Evolutionary conservation across 2,113 vertebrate genomes (phyloP).

Genomic region (Picathartes gymnocephalus): DNA sequence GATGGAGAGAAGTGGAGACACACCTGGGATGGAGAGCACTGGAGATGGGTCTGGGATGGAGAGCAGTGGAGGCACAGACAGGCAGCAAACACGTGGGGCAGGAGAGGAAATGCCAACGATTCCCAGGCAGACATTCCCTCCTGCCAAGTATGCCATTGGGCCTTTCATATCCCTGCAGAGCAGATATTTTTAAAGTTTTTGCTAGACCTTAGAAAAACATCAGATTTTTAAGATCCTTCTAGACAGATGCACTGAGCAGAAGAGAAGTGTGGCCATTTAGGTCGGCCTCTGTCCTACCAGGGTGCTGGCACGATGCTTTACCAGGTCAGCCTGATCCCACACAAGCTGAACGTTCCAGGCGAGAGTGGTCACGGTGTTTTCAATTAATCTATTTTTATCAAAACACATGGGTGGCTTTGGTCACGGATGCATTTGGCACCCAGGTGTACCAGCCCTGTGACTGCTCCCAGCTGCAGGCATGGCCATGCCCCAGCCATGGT

Average conservation of each 20-base stretch:
- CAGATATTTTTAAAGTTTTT: neutral
- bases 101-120: neutral
- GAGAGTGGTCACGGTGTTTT: neutral
- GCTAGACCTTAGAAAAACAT: neutral
- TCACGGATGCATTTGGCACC: neutral
- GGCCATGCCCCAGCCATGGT: fast-evolving
- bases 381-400: neutral
- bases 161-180: neutral
- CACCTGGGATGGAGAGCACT: neutral
- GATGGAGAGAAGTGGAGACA: neutral
- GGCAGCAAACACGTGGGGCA: neutral
- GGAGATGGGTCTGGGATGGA: neutral
- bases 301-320: neutral
- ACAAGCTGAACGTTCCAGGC: neutral
- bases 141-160: neutral
- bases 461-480: neutral
- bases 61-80: neutral
- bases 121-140: neutral
- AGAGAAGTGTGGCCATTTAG: fast-evolving
- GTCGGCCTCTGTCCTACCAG: fast-evolving
- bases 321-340: neutral
- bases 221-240: neutral
- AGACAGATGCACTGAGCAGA: neutral
- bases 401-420: neutral
- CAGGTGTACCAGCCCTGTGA: fast-evolving